Evolutionary conservation across 2,888 invertebrate genomes (phyloP).

Genomic region (Meandrusa payeni): DNA sequence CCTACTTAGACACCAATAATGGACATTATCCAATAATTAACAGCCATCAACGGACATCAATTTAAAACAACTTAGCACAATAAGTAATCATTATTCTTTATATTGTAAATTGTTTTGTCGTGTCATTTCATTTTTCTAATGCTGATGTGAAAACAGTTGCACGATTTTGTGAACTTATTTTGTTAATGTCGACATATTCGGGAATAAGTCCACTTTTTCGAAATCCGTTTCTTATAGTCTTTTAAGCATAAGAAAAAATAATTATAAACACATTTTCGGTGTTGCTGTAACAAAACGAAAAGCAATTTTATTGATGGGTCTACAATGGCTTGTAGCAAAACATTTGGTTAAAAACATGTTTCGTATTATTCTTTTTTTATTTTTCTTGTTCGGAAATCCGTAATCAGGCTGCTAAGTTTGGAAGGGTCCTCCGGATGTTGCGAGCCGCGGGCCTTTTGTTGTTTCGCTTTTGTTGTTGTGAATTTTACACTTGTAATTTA

Average conservation of each 20-base stretch:
- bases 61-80: too few species aligned
- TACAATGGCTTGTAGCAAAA: conserved; percentile 50
- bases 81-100: too few species aligned
- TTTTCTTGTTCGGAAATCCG: conserved; percentile 78
- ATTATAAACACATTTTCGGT: conserved; percentile 4
- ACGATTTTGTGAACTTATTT: too few species aligned
- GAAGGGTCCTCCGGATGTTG: conserved; percentile 79
- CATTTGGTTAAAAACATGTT: conserved; percentile 40
- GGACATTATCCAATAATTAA: too few species aligned
- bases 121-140: too few species aligned
- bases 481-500: conserved; percentile 81
- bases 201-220: too few species aligned
- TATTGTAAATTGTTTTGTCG: too few species aligned
- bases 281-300: conserved; percentile 9
- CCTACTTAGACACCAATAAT: conserved; percentile 8
- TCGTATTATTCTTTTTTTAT: conserved; percentile 56
- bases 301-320: conserved; percentile 37
- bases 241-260: conserved; percentile 37
- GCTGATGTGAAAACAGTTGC: too few species aligned
- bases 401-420: conserved; percentile 79
- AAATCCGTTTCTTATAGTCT: too few species aligned
- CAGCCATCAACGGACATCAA: too few species aligned
- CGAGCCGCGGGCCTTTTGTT: conserved; percentile 79
- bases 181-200: too few species aligned
- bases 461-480: conserved; percentile 78